Percentiles rank a stretch among this genome's conserved stretches.
These are phyloP conservation scores for Nannospalax galili DNA, from an alignment of 2,113 vertebrate genomes.

Conservation along the genomic window DNA sequence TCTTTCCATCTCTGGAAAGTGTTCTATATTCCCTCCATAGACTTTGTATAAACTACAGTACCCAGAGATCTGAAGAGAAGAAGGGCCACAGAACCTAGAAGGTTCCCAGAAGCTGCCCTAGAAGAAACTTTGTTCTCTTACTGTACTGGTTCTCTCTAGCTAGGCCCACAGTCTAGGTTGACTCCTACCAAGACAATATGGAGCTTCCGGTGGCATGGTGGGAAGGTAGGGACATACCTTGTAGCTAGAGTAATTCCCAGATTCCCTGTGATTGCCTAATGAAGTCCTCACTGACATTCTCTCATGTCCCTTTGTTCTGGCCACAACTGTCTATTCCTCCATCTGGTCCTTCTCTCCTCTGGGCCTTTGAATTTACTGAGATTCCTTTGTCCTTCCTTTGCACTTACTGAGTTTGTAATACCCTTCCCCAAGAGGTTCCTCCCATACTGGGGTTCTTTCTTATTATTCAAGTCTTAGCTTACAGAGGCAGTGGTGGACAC, in stretches of 20 bases:
- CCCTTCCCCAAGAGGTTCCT: neutral
- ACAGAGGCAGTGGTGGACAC: neutral
- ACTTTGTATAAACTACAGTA: neutral
- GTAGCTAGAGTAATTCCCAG: neutral
- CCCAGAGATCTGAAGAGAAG: neutral
- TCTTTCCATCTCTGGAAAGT: neutral
- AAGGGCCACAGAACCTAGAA: neutral
- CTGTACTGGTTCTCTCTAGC: neutral
- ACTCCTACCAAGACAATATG: accelerated
- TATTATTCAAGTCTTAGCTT: neutral
- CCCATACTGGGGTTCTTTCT: neutral
- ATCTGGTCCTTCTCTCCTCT: neutral
- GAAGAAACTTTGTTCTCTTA: neutral
- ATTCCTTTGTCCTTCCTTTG: neutral
- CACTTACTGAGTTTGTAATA: neutral
- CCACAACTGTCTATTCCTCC: neutral
- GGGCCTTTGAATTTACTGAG: neutral
- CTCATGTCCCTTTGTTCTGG: neutral
- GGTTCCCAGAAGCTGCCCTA: neutral
- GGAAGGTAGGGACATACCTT: neutral
- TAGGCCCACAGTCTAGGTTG: neutral
- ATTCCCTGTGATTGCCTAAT: neutral
- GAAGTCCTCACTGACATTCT: neutral
- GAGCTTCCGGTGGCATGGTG: neutral
- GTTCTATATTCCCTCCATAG: neutral